Percentiles rank a stretch among this genome's conserved stretches.
These are phyloP conservation scores for Bolborhynchus lineola DNA, from an alignment of 2,113 vertebrate genomes.

Conservation along the genomic window DNA sequence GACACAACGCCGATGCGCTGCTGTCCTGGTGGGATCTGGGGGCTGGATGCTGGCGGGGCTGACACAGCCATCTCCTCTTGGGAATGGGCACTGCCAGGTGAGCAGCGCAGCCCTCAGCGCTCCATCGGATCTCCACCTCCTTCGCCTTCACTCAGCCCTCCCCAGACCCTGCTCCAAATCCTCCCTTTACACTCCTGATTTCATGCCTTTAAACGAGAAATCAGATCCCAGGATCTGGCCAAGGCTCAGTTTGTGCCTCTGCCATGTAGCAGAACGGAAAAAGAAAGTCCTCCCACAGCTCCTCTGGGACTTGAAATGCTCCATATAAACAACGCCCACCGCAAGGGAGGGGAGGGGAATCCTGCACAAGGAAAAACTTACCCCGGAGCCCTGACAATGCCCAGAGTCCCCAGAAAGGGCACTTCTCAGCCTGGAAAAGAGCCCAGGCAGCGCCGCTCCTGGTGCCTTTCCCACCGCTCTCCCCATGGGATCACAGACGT, in stretches of 20 bases:
- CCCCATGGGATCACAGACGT: background rate
- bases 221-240: conserved; percentile 52
- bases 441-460: background rate
- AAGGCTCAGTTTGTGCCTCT: conserved; percentile 60
- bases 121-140: background rate
- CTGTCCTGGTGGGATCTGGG: background rate
- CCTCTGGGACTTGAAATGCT: conserved; percentile 68
- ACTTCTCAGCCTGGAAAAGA: background rate
- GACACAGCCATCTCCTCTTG: background rate
- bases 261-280: conserved; percentile 63
- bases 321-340: conserved; percentile 69
- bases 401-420: background rate
- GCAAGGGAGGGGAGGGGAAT: conserved; percentile 67
- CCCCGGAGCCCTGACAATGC: conserved; percentile 37
- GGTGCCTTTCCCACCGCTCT: background rate
- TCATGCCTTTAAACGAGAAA: conserved; percentile 54
- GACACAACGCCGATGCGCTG: background rate
- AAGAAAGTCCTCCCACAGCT: conserved; percentile 69
- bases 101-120: background rate
- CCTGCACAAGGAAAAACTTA: conserved; percentile 60
- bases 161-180: background rate
- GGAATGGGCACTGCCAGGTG: background rate
- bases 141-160: background rate
- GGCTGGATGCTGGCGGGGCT: background rate
- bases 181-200: background rate